Evolutionary conservation across 1,140 invertebrate species (phyloP).

Genomic region (Atopsyche davidsoni): DNA sequence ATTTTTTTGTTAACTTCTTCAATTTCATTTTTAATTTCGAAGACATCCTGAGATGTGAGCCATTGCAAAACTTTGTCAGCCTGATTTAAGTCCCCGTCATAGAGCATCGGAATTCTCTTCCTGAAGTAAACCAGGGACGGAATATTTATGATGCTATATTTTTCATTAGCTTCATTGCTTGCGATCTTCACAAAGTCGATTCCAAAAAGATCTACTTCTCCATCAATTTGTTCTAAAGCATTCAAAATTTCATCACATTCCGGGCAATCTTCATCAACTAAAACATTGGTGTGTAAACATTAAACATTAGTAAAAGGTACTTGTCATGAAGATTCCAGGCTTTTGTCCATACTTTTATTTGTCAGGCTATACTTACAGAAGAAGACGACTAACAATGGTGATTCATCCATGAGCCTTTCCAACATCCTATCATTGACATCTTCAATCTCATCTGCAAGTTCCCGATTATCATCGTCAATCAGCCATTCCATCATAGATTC

Average conservation of each 20-base stretch:
- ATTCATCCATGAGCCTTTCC: constrained; percentile 78
- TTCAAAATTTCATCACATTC: constrained; percentile 86
- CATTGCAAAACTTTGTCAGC: constrained; percentile 80
- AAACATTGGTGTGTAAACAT: too few relatives aligned
- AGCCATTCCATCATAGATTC: constrained; percentile 88
- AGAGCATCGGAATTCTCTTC: constrained; percentile 79
- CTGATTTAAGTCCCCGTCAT: constrained; percentile 86
- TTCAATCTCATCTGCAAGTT: constrained; percentile 91
- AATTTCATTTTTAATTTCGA: constrained; percentile 94
- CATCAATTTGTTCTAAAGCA: constrained; percentile 86
- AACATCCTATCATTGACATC: constrained; percentile 87
- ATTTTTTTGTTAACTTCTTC: constrained; percentile 94
- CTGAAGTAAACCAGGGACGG: constrained; percentile 85
- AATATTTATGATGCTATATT: constrained; percentile 74
- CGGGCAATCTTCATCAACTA: constrained; percentile 81
- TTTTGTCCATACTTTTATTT: too few relatives aligned
- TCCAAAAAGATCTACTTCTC: constrained; percentile 86
- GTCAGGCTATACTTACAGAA: constrained; percentile 70
- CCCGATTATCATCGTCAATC: constrained; percentile 88
- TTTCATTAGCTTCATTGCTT: constrained; percentile 74
- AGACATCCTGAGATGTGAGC: constrained; percentile 90
- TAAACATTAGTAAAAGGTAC: too few relatives aligned
- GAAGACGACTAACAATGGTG: constrained; percentile 83
- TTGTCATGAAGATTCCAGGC: too few relatives aligned
- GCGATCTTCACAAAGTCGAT: constrained; percentile 94